phyloP scores from a whole-genome alignment of 2,113 vertebrate genomes.

The Tauraco erythrolophus region DNA sequence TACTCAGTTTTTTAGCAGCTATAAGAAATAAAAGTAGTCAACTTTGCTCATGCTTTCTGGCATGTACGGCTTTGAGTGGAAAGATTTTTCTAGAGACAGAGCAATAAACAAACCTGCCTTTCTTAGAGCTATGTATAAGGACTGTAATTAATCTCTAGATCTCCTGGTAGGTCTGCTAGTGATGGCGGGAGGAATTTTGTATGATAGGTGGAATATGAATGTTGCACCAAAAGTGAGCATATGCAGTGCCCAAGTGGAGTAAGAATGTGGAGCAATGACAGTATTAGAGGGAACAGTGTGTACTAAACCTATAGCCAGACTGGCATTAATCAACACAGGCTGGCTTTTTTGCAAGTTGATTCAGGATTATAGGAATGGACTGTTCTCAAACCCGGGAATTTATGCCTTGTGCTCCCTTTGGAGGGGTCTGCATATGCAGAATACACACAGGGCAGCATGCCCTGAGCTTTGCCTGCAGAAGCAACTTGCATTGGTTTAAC shows the following conservation, averaged over 20 bases:
- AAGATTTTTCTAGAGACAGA: background rate
- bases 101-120: background rate
- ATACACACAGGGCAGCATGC: slow-evolving; percentile 6
- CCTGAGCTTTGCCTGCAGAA: background rate
- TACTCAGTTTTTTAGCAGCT: background rate
- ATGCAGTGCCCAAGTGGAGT: background rate
- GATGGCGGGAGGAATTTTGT: slow-evolving; percentile 5
- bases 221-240: background rate
- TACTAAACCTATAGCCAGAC: background rate
- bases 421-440: background rate
- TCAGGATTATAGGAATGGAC: background rate
- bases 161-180: background rate
- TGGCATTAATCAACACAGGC: background rate
- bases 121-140: background rate
- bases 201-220: background rate
- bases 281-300: background rate
- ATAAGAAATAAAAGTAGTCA: background rate
- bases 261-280: background rate
- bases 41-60: background rate
- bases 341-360: background rate
- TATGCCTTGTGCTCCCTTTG: background rate
- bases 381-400: background rate
- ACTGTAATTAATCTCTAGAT: background rate
- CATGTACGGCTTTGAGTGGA: background rate
- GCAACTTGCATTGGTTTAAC: background rate